Percentiles rank a stretch among this genome's conserved stretches.
phyloP scores from a whole-genome alignment of 1,140 invertebrate species.

The Pomphorhynchus laevis region DNA sequence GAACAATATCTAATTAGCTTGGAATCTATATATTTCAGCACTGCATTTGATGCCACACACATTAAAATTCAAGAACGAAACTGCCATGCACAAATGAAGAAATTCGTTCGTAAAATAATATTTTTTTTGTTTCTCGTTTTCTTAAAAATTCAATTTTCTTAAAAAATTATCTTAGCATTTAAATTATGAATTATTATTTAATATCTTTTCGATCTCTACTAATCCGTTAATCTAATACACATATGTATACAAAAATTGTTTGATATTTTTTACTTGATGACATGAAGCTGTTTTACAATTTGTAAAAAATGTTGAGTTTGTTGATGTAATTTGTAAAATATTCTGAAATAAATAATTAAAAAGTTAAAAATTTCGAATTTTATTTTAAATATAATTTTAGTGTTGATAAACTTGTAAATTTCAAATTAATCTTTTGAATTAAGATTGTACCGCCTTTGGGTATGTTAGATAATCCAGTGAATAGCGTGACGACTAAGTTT shows the following conservation, averaged over 20 bases:
- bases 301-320: too few species aligned
- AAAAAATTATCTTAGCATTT: background rate
- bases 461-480: constrained; percentile 65
- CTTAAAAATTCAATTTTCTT: background rate
- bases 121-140: too few species aligned
- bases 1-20: too few species aligned
- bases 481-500: constrained; percentile 69
- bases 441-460: constrained; percentile 42
- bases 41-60: too few species aligned
- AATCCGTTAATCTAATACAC: constrained; percentile 8
- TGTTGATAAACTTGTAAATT: constrained; percentile 1
- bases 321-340: too few species aligned
- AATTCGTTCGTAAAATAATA: too few species aligned
- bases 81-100: too few species aligned
- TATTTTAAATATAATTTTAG: constrained; percentile 2
- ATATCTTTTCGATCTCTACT: background rate
- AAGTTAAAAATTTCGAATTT: background rate
- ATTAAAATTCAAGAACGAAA: too few species aligned
- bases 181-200: constrained; percentile 1
- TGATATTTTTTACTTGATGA: background rate
- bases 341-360: background rate
- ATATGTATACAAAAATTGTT: background rate
- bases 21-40: too few species aligned
- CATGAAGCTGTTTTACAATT: background rate
- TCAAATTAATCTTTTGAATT: background rate